Evolutionary conservation across 2,113 vertebrate genomes (phyloP), one percentile per base, ranked within the genome.

Genomic region (Oryzias curvinotus): DNA sequence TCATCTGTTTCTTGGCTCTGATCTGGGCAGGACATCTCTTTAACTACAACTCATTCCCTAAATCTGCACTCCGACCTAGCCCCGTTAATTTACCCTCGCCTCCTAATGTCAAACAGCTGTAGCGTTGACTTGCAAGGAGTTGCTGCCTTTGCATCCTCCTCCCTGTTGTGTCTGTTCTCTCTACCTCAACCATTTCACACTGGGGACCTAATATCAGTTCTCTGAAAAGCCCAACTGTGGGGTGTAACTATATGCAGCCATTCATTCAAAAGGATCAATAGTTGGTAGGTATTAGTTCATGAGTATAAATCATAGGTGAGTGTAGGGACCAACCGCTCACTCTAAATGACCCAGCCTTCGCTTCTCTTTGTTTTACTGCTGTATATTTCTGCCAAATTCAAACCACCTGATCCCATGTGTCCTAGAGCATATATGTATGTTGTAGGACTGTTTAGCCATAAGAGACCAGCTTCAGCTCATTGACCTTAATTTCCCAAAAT

Each of bases 51-150:
- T 82, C 70, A 19, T 67, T 28, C 58, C 73, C 77, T 76, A 70
- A 66, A 73, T 50, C 48, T 51, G 68, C 73, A 62, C 52, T 54
- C 21, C 12, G 52, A 80, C 79, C 62, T 78, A 68, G 52, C 82
- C 79, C 64, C 68, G 78, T 55, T 66, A 72, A 73, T 76, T 75
- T 50, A 70, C 75, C 59, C 71, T 75, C 66, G 52, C 69, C 66
- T 50, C 65, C 62, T 87, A 91, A 91, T 88, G 76, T 63, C 65
- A 85, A 87, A 85, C 90, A 90, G 83, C 85, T 90, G 88, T 71
- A 55, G 47, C 47, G 25, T 50, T 45, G 43, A 75, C 72, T 68
- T 4, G 64, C 46, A 25, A 58, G 45, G 57, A 72, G 66, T 26
- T 54, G 60, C 65, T 16, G 48, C 65, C 57, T 13, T 75, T 78